Base-by-base conservation (phyloP, 2,113 vertebrate genomes). In the Trogon surrucura region DNA sequence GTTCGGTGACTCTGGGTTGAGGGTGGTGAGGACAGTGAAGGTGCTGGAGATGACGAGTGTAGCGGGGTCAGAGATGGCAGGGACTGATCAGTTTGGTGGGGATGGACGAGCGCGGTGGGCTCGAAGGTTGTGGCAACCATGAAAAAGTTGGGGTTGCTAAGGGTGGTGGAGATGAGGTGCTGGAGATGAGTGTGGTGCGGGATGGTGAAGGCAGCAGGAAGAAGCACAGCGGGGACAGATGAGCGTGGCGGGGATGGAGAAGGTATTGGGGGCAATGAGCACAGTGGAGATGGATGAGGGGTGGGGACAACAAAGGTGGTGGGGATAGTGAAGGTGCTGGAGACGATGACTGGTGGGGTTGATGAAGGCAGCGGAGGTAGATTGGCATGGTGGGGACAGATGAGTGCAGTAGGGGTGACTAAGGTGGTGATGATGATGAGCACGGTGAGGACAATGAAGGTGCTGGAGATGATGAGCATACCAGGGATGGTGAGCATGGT, bases 401-500 rank as follows among this genome's bases (percentile, higher is more conserved):
- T 11, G 11, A 50, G 48, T 22, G 48, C 19, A 11, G 48, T 8
- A 22, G 48, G n/a, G 25, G 36, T 53, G 18, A 53, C 32, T 29
- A 32, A 57, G 56, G 2, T 50, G 26, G 7, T 36, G 45, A n/a
- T 15, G 53, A 19, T 17, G 12, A 19, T 13, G 18, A 66, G 22
- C 23, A 18, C 17, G 10, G 25, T 16, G 29, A 7, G 26, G 32
- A 15, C 58, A 8, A 6, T 0, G 1, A 15, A 45, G 45, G 16
- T 45, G 45, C 36, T 36, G 9, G 36, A 36, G 36, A 36, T 36
- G 36, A 36, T 8, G 36, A 36, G 36, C 36, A 36, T 36, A 36
- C 36, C 36, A 36, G 36, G 36, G 36, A 36, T 36, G 45, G 16
- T 16, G 45, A 45, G 45, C 16, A 16, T 45, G 45, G 45, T 45